A percentile compares a stretch with the other conserved stretches of the same genome.
phyloP scores from a whole-genome alignment of 92 coral and sea anemone species.

The Paragorgia papillata region DNA sequence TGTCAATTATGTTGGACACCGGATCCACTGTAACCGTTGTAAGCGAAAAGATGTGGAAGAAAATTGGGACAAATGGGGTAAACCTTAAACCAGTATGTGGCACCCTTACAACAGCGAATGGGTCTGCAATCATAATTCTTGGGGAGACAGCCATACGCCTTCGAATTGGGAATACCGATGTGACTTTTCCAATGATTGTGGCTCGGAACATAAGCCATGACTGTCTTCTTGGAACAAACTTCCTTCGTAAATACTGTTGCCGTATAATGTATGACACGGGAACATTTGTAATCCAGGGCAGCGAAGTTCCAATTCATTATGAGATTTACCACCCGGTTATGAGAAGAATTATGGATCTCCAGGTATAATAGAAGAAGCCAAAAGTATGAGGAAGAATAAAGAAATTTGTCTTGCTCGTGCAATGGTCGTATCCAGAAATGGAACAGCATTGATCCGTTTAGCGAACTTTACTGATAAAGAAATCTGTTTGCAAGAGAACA shows the following conservation, averaged over 20 bases:
- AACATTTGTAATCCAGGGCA: conserved; percentile 31
- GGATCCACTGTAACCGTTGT: conserved; percentile 40
- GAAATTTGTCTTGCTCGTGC: conserved; percentile 32
- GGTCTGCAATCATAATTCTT: conserved; percentile 8
- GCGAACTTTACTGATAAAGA: conserved; percentile 56
- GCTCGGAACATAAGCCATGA: conserved; percentile 47
- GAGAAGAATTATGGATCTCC: conserved; percentile 50
- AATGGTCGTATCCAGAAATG: conserved; percentile 41
- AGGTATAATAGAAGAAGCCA: conserved; percentile 46
- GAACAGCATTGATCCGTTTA: conserved; percentile 35
- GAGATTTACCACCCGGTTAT: neutral
- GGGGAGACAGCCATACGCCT: conserved; percentile 34
- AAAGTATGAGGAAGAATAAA: neutral
- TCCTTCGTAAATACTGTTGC: conserved; percentile 38
- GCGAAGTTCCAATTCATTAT: conserved; percentile 46
- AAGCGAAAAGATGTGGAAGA: conserved; percentile 55
- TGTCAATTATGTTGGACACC: conserved; percentile 50
- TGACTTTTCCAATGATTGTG: conserved; percentile 32
- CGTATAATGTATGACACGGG: conserved; percentile 48
- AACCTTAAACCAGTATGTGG: conserved; percentile 39
- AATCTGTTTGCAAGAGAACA: conserved; percentile 26
- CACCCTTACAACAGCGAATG: conserved; percentile 28
- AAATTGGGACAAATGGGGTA: conserved; percentile 35
- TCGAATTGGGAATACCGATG: conserved; percentile 40
- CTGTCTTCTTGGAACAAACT: conserved; percentile 49